These are phyloP conservation scores for Lepidotrigona ventralis DNA, from an alignment of 1,140 invertebrate genomes.

Conservation along the genomic window DNA sequence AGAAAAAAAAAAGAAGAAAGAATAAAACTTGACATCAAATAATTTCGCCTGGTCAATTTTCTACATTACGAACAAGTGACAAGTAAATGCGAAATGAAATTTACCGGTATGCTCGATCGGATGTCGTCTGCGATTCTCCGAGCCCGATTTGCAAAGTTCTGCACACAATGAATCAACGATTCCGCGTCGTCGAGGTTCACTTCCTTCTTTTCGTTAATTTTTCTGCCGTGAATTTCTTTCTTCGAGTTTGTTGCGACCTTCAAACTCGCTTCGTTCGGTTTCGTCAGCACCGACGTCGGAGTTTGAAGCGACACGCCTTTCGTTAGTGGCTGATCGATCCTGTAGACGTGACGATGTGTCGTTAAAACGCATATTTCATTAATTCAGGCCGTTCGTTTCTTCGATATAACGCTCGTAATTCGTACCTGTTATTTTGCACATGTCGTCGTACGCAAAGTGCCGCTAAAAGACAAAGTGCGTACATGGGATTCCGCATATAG, in stretches of 20 bases:
- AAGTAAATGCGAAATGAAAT: background rate
- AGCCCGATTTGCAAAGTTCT: background rate
- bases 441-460: constrained; percentile 44
- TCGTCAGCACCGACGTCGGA: background rate
- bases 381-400: background rate
- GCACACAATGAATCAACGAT: constrained; percentile 1
- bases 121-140: background rate
- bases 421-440: constrained; percentile 34
- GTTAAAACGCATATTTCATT: background rate
- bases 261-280: background rate
- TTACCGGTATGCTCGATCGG: background rate
- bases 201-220: background rate
- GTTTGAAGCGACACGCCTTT: constrained; percentile 1
- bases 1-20: too few species aligned
- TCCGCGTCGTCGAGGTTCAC: background rate
- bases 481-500: constrained; percentile 30
- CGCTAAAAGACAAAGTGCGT: constrained; percentile 47
- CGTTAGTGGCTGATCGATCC: background rate
- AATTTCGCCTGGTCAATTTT: background rate
- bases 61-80: background rate
- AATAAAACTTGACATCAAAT: too few species aligned
- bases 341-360: background rate
- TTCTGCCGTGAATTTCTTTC: background rate
- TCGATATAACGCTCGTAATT: background rate
- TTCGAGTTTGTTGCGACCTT: background rate